Evolutionary conservation across 1,140 invertebrate species (phyloP).

Genomic region (Bombus consobrinus): DNA sequence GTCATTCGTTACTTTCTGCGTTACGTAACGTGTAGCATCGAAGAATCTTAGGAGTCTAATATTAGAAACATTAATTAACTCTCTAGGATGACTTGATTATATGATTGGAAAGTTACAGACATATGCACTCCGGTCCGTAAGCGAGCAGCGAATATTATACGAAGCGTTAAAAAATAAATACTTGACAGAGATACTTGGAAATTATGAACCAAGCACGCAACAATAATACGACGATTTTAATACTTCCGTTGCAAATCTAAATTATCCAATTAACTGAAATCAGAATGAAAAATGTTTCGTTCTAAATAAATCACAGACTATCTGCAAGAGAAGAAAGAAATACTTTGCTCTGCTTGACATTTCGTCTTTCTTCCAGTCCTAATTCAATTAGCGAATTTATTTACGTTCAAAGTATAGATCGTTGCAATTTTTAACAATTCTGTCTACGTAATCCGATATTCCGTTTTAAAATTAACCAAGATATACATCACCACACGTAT

Average conservation of each 20-base stretch:
- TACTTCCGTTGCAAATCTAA: neutral
- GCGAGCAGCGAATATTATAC: too few relatives aligned
- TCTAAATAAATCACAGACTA: neutral
- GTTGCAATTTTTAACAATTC: neutral
- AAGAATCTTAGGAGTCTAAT: neutral
- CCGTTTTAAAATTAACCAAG: neutral
- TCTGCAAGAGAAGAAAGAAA: too few relatives aligned
- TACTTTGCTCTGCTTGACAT: neutral
- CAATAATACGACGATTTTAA: neutral
- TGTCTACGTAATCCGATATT: neutral
- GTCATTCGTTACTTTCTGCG: neutral
- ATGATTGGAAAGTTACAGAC: neutral
- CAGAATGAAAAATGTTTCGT: too few relatives aligned
- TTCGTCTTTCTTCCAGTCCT: neutral
- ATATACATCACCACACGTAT: too few relatives aligned
- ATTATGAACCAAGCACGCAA: too few relatives aligned
- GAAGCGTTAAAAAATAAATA: too few relatives aligned
- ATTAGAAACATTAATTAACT: conserved; percentile 11
- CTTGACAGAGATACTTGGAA: neutral
- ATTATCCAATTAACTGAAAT: neutral
- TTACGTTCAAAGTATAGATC: neutral
- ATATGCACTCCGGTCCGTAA: too few relatives aligned
- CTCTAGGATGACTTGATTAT: neutral
- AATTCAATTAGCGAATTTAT: neutral
- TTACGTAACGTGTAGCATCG: neutral